Base-by-base conservation (phyloP, 2,888 invertebrate genomes). In the Polyploca ridens region DNA sequence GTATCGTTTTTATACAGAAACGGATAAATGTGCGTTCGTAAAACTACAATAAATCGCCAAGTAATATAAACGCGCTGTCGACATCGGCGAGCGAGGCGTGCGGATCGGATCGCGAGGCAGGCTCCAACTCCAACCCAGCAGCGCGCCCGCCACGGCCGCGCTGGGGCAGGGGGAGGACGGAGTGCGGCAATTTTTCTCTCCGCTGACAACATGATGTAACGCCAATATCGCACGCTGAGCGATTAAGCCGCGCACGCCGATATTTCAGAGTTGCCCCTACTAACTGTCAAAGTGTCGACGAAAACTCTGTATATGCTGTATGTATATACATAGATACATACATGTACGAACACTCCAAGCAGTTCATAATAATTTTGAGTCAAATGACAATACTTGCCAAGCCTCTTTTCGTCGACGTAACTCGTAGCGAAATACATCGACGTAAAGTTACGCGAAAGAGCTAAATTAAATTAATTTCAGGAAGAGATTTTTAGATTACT, bases 191-290 rank as follows among this genome's bases (percentile, higher is more conserved):
- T 94, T 93, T 94, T 93, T 93, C 93, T 93, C 92, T 89, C 83
- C 87, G 91, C 91, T 94, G 93, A 93, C 93, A 93, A 93, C 93
- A 93, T 93, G 93, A 93, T 93, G 93, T 93, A 93, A 93, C 92
- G 92, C 91, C 93, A 93, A 94, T 94, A 94, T 93, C 93, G 91
- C 91, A 90, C 92, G 87, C 91, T 91, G 92, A 93, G 88, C 93
- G 93, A 94, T 94, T 93, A 94, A 93, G 93, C 93, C 93, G 93
- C 93, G 91, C 86, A 89, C 89, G 89, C 90, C 92, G 90, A 93
- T 93, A 94, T 93, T 93, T 93, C 91, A 92, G 91, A 91, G 91
- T 92, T 90, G 90, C 90, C 92, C 90, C 89, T 90, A 91, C 91
- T 91, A 93, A 91, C 91, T 93, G 93, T 92, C 93, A 91, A 91